Evolutionary conservation across 2,888 invertebrate genomes (phyloP), one percentile per base, ranked within the genome.

Genomic region (Lathronympha strigana): DNA sequence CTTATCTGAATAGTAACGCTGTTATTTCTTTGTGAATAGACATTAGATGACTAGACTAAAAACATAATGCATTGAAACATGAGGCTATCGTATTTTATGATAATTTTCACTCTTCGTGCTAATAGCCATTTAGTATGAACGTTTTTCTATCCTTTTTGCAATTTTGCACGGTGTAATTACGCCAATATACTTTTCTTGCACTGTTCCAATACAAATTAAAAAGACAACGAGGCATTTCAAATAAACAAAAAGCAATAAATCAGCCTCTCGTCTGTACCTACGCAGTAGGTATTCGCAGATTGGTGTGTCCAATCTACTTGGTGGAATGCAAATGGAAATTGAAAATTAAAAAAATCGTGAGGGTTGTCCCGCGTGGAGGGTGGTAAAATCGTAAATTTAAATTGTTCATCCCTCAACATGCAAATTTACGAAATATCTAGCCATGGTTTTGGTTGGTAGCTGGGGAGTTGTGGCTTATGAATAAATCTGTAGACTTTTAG

Each of bases 271-370:
- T 73, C 72, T 72, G 67, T 70, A 67, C 67, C 67, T 71, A 70
- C 70, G 62, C 21, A 19, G 40, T 68, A 71, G 67, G 68, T 72
- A 73, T 70, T 70, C 40, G 68, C 72, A 73, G 71, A 79, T 78
- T 74, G 80, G 76, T 76, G 66, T 66, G 66, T 66, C 61, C 61
- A 66, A 61, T 66, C 61, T 61, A 66, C 61, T 61, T 66, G 49
- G 53, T 69, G 85, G 89, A 89, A 92, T 90, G 87, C 87, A 88
- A 91, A 91, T 89, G 87, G 84, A 90, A 91, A 90, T 90, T 89
- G 90, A 91, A 91, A 91, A 90, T 90, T 88, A 87, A 89, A 90
- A 79, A 89, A 90, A 90, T 87, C 77, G 84, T 84, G 88, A 89
- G 90, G 90, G 90, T 88, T 84, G 85, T 75, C 71, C 78, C 81